A percentile compares a stretch with the other conserved stretches of the same genome.
Conservation (phyloP, 2,113 vertebrate species). For the Pygoscelis antarcticus region DNA sequence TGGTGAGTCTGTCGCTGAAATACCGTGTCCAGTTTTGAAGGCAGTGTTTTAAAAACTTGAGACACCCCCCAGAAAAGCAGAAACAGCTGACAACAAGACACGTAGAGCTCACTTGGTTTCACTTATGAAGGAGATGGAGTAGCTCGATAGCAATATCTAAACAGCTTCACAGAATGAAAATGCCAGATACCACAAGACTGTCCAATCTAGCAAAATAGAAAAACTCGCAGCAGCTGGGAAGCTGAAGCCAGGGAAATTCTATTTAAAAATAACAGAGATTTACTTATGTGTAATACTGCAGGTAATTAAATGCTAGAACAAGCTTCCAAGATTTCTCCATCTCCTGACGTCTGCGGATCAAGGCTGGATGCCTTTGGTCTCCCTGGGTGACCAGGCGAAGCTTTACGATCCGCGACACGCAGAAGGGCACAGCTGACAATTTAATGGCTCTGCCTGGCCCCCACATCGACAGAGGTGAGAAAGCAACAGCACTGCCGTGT, state of each 20-base stretch:
- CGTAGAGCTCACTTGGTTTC: not conserved
- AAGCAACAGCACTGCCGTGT: not conserved
- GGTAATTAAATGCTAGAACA: slow-evolving; percentile 17
- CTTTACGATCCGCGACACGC: not conserved
- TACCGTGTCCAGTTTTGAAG: not conserved
- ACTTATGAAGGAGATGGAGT: not conserved
- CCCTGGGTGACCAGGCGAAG: not conserved
- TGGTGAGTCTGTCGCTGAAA: not conserved
- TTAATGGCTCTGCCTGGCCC: not conserved
- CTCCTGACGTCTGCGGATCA: not conserved
- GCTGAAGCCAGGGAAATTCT: not conserved
- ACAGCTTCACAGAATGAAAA: not conserved
- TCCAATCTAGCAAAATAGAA: not conserved
- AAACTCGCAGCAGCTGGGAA: not conserved
- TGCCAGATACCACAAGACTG: not conserved
- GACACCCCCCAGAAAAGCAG: not conserved
- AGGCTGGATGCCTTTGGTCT: slow-evolving; percentile 6
- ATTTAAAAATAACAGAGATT: not conserved
- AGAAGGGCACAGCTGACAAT: not conserved
- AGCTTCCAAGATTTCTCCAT: not conserved
- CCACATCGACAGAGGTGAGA: not conserved
- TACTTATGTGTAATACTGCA: not conserved
- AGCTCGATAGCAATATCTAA: not conserved
- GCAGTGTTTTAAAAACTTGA: not conserved
- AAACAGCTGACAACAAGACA: not conserved